phyloP scores from a whole-genome alignment of 1,140 invertebrate genomes.

The Epicauta chinensis region DNA sequence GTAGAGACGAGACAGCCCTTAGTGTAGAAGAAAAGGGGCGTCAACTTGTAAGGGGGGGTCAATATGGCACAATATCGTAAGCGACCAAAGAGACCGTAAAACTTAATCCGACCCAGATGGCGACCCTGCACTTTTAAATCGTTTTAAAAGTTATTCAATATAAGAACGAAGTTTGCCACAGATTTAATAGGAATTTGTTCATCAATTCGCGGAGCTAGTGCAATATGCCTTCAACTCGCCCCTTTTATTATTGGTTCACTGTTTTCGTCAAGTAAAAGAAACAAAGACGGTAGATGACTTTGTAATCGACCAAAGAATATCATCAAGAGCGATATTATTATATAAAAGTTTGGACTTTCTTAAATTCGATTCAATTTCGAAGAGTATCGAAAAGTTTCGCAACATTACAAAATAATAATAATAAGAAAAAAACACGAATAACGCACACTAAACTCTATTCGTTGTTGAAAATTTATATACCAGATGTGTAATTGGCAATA shows the following conservation, averaged over 20 bases:
- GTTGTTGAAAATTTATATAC: too few relatives aligned
- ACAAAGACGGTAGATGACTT: too few relatives aligned
- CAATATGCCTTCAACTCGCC: constrained; percentile 27
- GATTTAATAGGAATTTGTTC: constrained; percentile 43
- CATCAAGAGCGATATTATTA: too few relatives aligned
- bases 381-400: too few relatives aligned
- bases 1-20: background rate
- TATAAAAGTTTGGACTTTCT: too few relatives aligned
- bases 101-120: constrained; percentile 42
- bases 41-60: constrained; percentile 23
- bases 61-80: constrained; percentile 34
- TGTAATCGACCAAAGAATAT: too few relatives aligned
- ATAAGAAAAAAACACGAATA: too few relatives aligned
- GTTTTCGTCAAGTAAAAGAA: background rate
- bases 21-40: background rate
- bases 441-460: too few relatives aligned
- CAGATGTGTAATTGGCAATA: too few relatives aligned
- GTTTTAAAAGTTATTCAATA: constrained; percentile 43
- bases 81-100: constrained; percentile 29
- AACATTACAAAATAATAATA: too few relatives aligned
- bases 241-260: constrained; percentile 35
- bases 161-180: constrained; percentile 39
- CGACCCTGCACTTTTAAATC: constrained; percentile 37
- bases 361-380: too few relatives aligned
- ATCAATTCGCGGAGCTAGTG: constrained; percentile 40